These are phyloP conservation scores for Drosophila teissieri DNA, from an alignment of 1,140 invertebrate genomes.

Conservation along the genomic window DNA sequence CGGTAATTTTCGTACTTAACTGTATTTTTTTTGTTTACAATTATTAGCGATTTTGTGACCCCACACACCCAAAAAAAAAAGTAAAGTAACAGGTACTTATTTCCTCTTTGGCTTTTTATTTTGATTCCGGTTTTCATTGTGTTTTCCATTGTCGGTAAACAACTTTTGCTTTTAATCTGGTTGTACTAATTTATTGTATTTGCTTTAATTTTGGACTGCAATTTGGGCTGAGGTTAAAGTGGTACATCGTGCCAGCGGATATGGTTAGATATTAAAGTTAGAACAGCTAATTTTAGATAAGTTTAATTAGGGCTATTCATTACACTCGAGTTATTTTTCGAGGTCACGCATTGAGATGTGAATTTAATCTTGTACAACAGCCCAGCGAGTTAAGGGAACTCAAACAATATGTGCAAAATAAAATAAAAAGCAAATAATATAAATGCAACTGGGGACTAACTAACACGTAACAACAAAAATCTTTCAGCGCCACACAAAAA, in stretches of 20 bases:
- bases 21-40: no score
- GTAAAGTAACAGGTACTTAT: no score
- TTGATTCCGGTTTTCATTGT: conserved; percentile 68
- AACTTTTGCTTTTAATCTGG: conserved; percentile 11
- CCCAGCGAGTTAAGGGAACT: background rate
- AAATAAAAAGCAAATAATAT: no score
- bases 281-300: conserved; percentile 16
- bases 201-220: conserved; percentile 12
- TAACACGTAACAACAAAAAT: no score
- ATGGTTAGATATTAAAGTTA: conserved; percentile 31
- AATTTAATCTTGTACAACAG: background rate
- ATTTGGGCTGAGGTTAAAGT: conserved; percentile 37
- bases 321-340: conserved; percentile 2
- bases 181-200: conserved; percentile 12
- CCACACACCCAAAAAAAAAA: no score
- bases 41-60: no score
- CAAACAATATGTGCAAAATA: no score
- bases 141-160: conserved; percentile 59
- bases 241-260: conserved; percentile 37
- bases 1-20: no score
- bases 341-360: conserved; percentile 8
- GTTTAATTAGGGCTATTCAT: conserved; percentile 18
- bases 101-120: conserved; percentile 47
- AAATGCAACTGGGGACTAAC: no score
- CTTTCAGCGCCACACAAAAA: background rate